These are phyloP conservation scores for Oncorhynchus masou DNA, from an alignment of 2,113 vertebrate species.

Conservation along the genomic window DNA sequence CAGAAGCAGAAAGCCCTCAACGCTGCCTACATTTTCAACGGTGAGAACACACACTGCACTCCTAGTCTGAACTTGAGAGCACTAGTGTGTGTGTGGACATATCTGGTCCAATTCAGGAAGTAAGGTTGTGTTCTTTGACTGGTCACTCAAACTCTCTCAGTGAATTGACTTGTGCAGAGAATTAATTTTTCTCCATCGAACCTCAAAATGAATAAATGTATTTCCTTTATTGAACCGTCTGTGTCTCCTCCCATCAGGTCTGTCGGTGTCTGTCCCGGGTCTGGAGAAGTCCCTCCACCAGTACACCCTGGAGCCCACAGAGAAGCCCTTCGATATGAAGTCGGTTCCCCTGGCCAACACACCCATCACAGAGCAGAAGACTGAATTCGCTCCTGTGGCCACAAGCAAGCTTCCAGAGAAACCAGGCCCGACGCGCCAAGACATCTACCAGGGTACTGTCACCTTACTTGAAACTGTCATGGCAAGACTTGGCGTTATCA, in stretches of 20 bases:
- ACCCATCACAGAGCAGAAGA: constrained; percentile 86
- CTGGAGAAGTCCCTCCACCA: constrained; percentile 96
- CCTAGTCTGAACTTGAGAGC: too few relatives aligned
- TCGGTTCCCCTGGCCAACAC: constrained; percentile 86
- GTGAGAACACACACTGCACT: constrained; percentile 62
- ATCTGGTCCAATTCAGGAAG: too few relatives aligned
- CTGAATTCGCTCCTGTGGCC: constrained; percentile 84
- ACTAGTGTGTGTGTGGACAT: background rate
- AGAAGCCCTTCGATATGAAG: constrained; percentile 95
- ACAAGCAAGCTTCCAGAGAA: constrained; percentile 89
- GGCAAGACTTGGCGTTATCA: too few relatives aligned
- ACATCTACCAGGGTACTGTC: constrained; percentile 90
- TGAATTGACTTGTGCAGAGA: too few relatives aligned
- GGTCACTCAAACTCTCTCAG: too few relatives aligned
- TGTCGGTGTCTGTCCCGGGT: constrained; percentile 90
- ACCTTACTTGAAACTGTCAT: background rate
- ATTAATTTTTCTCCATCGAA: too few relatives aligned
- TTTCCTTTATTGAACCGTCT: background rate
- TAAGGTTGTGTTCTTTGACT: too few relatives aligned
- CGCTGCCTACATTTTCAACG: constrained; percentile 93
- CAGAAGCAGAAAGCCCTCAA: constrained; percentile 94
- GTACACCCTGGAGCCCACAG: constrained; percentile 91
- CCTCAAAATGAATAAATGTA: background rate
- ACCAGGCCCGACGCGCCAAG: constrained; percentile 89
- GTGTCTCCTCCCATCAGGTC: constrained; percentile 66